phyloP scores from a whole-genome alignment of 2,113 vertebrate species.

The Ranitomeya imitator region DNA sequence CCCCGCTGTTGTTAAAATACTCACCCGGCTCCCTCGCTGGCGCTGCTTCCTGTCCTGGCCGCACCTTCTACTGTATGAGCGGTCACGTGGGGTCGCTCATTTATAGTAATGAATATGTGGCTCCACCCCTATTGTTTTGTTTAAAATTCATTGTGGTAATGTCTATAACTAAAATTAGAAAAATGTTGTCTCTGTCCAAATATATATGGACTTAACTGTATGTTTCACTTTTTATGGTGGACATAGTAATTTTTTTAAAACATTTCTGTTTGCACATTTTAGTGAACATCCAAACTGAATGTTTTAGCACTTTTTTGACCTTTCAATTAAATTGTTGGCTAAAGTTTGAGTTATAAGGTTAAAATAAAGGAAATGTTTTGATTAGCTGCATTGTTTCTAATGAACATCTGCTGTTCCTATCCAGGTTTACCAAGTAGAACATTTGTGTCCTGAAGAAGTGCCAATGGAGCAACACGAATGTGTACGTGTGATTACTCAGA shows the following conservation, averaged over 20 bases:
- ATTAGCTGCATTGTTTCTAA: neutral
- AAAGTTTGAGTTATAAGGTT: neutral
- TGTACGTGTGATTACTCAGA: slow-evolving; percentile 70
- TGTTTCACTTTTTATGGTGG: neutral
- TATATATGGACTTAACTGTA: too few species aligned
- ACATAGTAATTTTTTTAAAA: neutral
- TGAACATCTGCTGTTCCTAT: neutral
- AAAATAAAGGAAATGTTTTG: slow-evolving; percentile 9
- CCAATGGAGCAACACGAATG: slow-evolving; percentile 71
- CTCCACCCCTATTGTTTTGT: too few species aligned
- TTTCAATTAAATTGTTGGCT: neutral
- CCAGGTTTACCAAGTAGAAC: slow-evolving; percentile 81
- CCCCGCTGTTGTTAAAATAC: too few species aligned
- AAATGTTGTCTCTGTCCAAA: too few species aligned
- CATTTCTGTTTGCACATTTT: neutral
- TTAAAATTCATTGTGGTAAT: too few species aligned
- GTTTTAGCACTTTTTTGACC: neutral
- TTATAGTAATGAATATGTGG: too few species aligned
- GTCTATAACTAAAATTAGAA: too few species aligned
- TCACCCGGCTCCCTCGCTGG: too few species aligned
- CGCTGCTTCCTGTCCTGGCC: too few species aligned
- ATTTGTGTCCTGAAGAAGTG: slow-evolving; percentile 76
- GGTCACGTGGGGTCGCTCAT: too few species aligned
- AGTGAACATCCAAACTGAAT: neutral
- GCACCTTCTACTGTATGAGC: too few species aligned